These are phyloP conservation scores for Plagodis pulveraria DNA, from an alignment of 2,888 invertebrate species.

Conservation along the genomic window DNA sequence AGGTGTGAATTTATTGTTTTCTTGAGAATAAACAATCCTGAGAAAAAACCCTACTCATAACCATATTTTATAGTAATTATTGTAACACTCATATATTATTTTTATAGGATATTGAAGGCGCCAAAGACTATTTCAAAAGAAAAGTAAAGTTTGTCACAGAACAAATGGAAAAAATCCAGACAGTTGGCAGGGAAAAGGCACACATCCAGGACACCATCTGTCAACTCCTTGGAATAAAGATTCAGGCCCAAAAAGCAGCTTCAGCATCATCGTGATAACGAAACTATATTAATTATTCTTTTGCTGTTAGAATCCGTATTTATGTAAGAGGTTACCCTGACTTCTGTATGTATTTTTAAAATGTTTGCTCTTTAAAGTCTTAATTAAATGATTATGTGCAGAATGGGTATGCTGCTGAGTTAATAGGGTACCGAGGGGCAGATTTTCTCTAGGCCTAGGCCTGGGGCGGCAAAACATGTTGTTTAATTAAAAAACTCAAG, in stretches of 20 bases:
- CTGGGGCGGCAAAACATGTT: too few relatives aligned
- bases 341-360: background rate
- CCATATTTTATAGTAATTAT: too few relatives aligned
- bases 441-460: too few relatives aligned
- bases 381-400: too few relatives aligned
- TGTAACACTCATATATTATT: too few relatives aligned
- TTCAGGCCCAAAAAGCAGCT: constrained; percentile 60
- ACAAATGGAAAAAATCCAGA: constrained; percentile 97
- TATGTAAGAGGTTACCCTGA: constrained; percentile 13
- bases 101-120: constrained; percentile 89
- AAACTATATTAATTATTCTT: constrained; percentile 15
- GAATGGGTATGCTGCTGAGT: too few relatives aligned
- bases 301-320: constrained; percentile 31
- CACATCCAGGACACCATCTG: constrained; percentile 83
- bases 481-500: too few relatives aligned
- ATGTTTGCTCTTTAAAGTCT: background rate
- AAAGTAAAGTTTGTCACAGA: constrained; percentile 96
- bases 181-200: constrained; percentile 92
- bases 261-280: constrained; percentile 34
- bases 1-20: too few relatives aligned
- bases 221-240: constrained; percentile 89
- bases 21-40: too few relatives aligned
- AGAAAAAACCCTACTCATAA: too few relatives aligned
- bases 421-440: too few relatives aligned
- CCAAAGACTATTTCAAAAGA: constrained; percentile 96